phyloP scores from a whole-genome alignment of 2,797 vertebrate species.

The Harpagifer antarcticus region DNA sequence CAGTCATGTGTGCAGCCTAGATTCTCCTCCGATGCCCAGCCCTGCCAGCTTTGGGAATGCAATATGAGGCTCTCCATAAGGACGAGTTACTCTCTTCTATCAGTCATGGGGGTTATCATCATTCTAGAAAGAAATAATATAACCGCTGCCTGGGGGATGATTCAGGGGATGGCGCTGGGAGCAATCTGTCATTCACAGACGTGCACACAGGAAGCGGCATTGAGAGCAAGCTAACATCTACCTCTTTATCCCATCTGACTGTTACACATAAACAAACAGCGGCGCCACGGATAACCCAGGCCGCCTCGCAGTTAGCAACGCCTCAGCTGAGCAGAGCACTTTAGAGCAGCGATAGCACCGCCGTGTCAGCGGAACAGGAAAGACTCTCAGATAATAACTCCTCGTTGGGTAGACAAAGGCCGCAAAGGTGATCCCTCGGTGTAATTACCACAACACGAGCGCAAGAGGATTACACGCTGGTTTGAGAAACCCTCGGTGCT shows the following conservation, averaged over 20 bases:
- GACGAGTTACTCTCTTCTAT: constrained; percentile 57
- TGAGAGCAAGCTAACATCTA: constrained; percentile 57
- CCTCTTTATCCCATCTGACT: constrained; percentile 46
- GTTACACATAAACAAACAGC: constrained; percentile 60
- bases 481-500: constrained; percentile 59
- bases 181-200: constrained; percentile 62
- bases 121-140: constrained; percentile 45
- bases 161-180: constrained; percentile 19
- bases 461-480: constrained; percentile 65
- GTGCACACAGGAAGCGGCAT: constrained; percentile 52
- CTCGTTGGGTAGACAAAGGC: constrained; percentile 64
- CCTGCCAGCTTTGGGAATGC: constrained; percentile 65
- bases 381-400: constrained; percentile 69
- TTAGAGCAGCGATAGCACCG: constrained; percentile 51
- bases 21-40: constrained; percentile 66
- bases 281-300: constrained; percentile 52
- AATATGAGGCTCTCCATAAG: constrained; percentile 78
- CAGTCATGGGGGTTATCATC: constrained; percentile 52
- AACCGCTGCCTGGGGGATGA: constrained; percentile 30
- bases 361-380: constrained; percentile 66
- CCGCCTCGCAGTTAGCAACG: constrained; percentile 67
- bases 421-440: constrained; percentile 54
- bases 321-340: constrained; percentile 67
- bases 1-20: constrained; percentile 71
- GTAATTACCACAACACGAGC: constrained; percentile 74